phyloP scores from a whole-genome alignment of 2,797 vertebrate species.

The Mycteria americana region DNA sequence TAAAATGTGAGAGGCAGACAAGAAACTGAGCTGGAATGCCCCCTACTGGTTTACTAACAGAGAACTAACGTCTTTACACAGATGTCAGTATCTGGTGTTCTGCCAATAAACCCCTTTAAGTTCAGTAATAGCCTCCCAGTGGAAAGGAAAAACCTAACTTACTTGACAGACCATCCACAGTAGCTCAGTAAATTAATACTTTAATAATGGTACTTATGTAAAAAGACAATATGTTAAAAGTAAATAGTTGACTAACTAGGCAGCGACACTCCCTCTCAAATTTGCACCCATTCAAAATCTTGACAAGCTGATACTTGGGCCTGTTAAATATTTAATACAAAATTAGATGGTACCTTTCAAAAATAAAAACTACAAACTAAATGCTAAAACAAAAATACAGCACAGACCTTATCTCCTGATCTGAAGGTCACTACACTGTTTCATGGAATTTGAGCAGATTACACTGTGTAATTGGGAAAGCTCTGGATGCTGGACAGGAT shows the following conservation, averaged over 20 bases:
- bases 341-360: not conserved
- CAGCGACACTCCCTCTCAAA: not conserved
- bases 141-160: not conserved
- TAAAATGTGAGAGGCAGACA: not conserved
- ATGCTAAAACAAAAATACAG: not conserved
- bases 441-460: not conserved
- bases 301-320: not conserved
- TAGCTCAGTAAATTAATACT: not conserved
- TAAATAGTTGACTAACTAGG: not conserved
- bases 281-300: not conserved
- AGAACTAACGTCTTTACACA: not conserved
- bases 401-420: not conserved
- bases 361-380: not conserved
- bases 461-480: not conserved
- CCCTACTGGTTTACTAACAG: conserved; percentile 42
- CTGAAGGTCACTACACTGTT: not conserved
- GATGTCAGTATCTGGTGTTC: not conserved
- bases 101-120: not conserved
- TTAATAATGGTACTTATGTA: not conserved
- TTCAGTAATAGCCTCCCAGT: not conserved
- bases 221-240: not conserved
- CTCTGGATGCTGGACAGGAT: not conserved
- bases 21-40: conserved; percentile 55
- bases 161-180: not conserved
- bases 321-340: not conserved